Evolutionary conservation across 2,113 vertebrate species (phyloP), one percentile per base, ranked within the genome.

Genomic region (Psittacara wagleri): DNA sequence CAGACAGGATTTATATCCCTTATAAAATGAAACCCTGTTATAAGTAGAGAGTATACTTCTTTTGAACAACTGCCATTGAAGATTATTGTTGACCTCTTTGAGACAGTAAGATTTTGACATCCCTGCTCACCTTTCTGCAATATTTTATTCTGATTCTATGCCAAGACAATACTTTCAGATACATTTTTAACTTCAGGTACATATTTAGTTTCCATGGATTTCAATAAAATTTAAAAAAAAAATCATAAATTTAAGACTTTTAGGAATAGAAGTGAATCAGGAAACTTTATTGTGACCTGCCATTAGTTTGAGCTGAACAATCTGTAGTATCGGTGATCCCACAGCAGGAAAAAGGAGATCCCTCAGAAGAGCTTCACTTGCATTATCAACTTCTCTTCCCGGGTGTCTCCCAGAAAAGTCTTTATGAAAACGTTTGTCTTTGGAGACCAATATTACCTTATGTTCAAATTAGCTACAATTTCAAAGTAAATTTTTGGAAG

Each of bases 401-500:
- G 63, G 44, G 77, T 64, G 64, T 59, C 48, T 74, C n/a, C 39
- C 59, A 66, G n/a, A 87, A 55, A 35, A 55, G 28, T 19, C 59
- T 83, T 91, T 70, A 80, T 15, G 70, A 93, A 95, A 96, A 88
- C 68, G 29, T 80, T 90, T 90, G 61, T 86, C 79, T 90, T 73
- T 74, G 46, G 23, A 90, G 41, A 77, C 41, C 24, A 73, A 11
- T 35, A 80, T 28, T 79, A n/a, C 51, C 20, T 61, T 89, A 25
- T 2, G 35, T 41, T 94, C 67, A 83, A 83, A 85, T 48, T 35
- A 91, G 41, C 54, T 49, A 77, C n/a, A 83, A 49, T 11, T 37
- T 95, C 46, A 75, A 83, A 85, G 39, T 11, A 43, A 57, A n/a
- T 48, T 85, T 88, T 85, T 79, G n/a, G 49, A 90, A 69, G 44